These are phyloP conservation scores for Agrochola lota DNA, from an alignment of 2,888 invertebrate species.

Conservation along the genomic window DNA sequence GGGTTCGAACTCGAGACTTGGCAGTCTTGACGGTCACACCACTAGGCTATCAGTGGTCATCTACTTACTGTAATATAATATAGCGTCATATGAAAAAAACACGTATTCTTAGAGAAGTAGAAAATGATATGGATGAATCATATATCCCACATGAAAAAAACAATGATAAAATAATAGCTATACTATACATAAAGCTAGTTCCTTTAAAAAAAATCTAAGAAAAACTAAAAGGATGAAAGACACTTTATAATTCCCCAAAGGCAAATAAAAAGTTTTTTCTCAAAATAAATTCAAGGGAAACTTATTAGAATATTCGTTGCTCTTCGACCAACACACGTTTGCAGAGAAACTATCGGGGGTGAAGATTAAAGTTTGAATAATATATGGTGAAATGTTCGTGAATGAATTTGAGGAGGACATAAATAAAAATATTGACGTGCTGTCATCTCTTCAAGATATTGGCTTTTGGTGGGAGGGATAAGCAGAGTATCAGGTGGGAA, in stretches of 20 bases:
- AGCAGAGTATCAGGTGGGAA: neutral
- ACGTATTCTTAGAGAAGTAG: neutral
- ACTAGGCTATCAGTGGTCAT: too few species aligned
- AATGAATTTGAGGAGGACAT: conserved; percentile 59
- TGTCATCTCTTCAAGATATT: conserved; percentile 43
- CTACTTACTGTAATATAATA: too few species aligned
- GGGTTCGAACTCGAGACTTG: too few species aligned
- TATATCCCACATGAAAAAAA: neutral
- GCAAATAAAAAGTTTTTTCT: conserved; percentile 29
- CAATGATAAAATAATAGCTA: conserved; percentile 9
- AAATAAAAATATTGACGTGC: conserved; percentile 68
- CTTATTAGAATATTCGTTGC: conserved; percentile 56
- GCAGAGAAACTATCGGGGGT: conserved; percentile 65
- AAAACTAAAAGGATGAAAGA: neutral
- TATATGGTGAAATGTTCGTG: conserved; percentile 58
- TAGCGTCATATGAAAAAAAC: too few species aligned
- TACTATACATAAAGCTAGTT: neutral
- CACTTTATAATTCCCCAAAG: conserved; percentile 25
- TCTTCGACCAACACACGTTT: conserved; percentile 43
- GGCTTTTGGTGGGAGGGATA: conserved; percentile 7
- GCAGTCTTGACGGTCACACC: too few species aligned
- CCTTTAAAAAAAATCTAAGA: conserved; percentile 14
- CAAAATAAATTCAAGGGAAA: conserved; percentile 30
- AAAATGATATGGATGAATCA: neutral
- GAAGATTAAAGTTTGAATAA: conserved; percentile 73